Base-by-base conservation (phyloP, 2,797 vertebrate genomes). In the Picus viridis region DNA sequence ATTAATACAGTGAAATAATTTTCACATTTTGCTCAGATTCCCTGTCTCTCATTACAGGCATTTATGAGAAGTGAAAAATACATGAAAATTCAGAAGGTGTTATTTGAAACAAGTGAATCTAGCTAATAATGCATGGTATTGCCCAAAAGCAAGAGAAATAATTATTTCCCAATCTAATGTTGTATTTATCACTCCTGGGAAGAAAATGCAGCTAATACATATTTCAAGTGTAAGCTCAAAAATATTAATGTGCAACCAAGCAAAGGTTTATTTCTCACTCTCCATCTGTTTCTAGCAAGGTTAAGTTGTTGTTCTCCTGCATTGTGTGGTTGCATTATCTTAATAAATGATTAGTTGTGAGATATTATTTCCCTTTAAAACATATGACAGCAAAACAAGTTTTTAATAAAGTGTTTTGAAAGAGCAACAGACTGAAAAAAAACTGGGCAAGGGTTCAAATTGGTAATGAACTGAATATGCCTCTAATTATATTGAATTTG, bases 401-500 rank as follows among this genome's bases (percentile, higher is more conserved):
- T 96, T 97, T 97, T 97, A 97, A 97, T 97, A 97, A 97, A 98
- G 86, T 95, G 94, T 96, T 98, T 96, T 95, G 93, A 95, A 96
- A 97, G 97, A 93, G 84, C 94, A 97, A 94, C 86, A 96, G 94
- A 93, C 83, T 96, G 91, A 93, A 95, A 91, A 97, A 93, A 68
- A 56, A 24, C 65, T 88, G 93, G 95, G 96, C 94, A 95, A 95
- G 94, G 94, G 95, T 95, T 98, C 97, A 97, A 96, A 78, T 57
- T 97, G 93, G 93, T 97, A 97, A 97, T 98, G 95, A 97, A 97
- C 95, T 94, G 94, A 96, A 92, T 96, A 97, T 95, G 88, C 93
- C 93, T 97, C 96, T 97, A 98, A 98, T 98, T 98, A 97, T 97
- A 97, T 96, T 97, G 96, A 96, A 96, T 97, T 97, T 98, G 89